Percentiles rank a stretch among this genome's conserved stretches.
Conservation (phyloP, 2,888 invertebrate genomes). For the Axea sp. region DNA sequence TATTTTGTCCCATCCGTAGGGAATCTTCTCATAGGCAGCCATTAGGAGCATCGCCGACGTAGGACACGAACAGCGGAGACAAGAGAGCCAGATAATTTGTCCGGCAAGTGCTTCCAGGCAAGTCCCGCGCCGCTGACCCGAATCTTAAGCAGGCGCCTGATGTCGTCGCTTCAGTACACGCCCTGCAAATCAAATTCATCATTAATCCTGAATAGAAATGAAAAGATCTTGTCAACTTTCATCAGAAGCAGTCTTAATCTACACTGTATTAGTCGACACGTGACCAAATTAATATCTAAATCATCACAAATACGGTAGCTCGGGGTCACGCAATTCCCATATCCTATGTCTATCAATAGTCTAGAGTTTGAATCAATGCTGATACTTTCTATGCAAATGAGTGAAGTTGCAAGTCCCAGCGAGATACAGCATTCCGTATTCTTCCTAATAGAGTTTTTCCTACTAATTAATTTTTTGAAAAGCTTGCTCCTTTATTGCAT, state of each 20-base stretch:
- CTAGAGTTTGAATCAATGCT: neutral
- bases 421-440: neutral
- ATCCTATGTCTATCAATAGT: slow-evolving; percentile 5
- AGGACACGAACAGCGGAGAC: slow-evolving; percentile 63
- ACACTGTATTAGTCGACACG: slow-evolving; percentile 40
- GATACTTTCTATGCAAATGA: slow-evolving; percentile 29
- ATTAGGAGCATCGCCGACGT: slow-evolving; percentile 67
- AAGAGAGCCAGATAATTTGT: slow-evolving; percentile 73
- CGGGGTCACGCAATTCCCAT: neutral
- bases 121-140: slow-evolving; percentile 72
- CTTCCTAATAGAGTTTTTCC: slow-evolving; percentile 17
- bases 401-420: neutral
- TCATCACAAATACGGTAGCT: neutral
- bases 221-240: slow-evolving; percentile 39
- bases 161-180: slow-evolving; percentile 46
- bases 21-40: slow-evolving; percentile 72
- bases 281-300: slow-evolving; percentile 26
- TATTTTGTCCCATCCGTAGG: slow-evolving; percentile 72
- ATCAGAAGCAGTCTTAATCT: slow-evolving; percentile 29
- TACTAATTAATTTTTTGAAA: slow-evolving; percentile 20
- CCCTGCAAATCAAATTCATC: slow-evolving; percentile 51
- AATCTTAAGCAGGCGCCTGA: slow-evolving; percentile 72
- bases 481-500: too few relatives aligned
- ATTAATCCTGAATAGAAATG: slow-evolving; percentile 46
- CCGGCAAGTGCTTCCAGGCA: slow-evolving; percentile 67